Base-by-base conservation (phyloP, 2,113 vertebrate species). In the Corydoras sp. region DNA sequence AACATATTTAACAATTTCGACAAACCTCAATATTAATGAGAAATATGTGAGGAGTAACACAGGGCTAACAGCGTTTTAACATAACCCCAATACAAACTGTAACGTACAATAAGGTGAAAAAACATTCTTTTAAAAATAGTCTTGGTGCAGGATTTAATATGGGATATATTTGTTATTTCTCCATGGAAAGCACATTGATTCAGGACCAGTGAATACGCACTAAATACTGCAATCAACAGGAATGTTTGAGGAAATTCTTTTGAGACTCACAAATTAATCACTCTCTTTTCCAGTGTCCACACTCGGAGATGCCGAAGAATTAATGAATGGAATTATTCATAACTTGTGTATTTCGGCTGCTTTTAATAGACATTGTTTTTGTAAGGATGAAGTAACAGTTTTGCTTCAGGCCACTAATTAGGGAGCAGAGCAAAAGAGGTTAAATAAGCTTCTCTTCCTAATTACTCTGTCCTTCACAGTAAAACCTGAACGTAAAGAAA, bases 291-390 rank as follows among this genome's bases (percentile, higher is more conserved):
- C 80, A 80, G 61, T 76, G 81, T 82, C 83, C 82, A 76, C 83
- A 85, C 88, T 88, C 75, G 76, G 84, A 82, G 86, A 89, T 86
- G 85, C 85, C 83, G 77, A 84, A 66, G 76, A 88, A 89, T 90
- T 86, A 89, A 89, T 89, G 86, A 89, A 88, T 86, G 84, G 85
- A 86, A 90, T 89, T 86, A 89, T 87, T 89, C 83, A 89, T 84
- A 87, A 84, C 82, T 82, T 85, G 83, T 78, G 82, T 85, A 86
- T 88, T 82, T 80, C 73, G 60, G 88, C 84, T 88, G 87, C 80
- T 85, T 81, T 85, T 82, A 86, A 86, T 87, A 88, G 87, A 86
- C 83, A 83, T 81, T 90, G 89, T 90, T 90, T 88, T 90, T 85
- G 76, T 89, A 87, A 85, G 87, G 88, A 87, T 87, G 85, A 81